A percentile compares a stretch with the other conserved stretches of the same genome.
phyloP scores from a whole-genome alignment of 2,113 vertebrate genomes.

The Ctenomys sociabilis region DNA sequence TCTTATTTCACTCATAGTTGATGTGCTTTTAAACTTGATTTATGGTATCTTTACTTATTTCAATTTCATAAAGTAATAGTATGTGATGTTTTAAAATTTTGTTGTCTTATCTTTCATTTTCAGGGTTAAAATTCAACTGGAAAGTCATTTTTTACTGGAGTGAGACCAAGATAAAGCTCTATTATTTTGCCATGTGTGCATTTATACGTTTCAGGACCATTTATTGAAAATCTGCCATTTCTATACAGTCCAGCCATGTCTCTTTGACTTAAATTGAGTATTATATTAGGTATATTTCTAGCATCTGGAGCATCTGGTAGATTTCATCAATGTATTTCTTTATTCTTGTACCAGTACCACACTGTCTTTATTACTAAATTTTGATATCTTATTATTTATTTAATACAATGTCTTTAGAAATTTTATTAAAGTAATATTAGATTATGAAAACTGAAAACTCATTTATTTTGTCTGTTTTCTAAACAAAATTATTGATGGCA shows the following conservation, averaged over 20 bases:
- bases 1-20: not conserved
- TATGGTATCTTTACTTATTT: not conserved
- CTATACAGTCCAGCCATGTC: not conserved
- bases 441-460: not conserved
- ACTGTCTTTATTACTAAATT: not conserved
- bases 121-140: not conserved
- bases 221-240: not conserved
- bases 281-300: not conserved
- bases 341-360: not conserved
- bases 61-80: not conserved
- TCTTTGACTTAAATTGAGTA: not conserved
- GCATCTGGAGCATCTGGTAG: not conserved
- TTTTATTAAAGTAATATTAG: not conserved
- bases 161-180: not conserved
- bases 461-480: not conserved
- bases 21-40: not conserved
- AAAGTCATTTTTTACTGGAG: not conserved
- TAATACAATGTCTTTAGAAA: not conserved
- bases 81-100: not conserved
- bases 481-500: not conserved
- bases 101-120: not conserved
- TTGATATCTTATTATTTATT: not conserved
- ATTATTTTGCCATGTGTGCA: not conserved
- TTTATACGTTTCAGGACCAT: not conserved
- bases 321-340: not conserved